Evolutionary conservation across 1,140 invertebrate genomes (phyloP), one percentile per base, ranked within the genome.

Genomic region (Mycetomoellerius zeteki): DNA sequence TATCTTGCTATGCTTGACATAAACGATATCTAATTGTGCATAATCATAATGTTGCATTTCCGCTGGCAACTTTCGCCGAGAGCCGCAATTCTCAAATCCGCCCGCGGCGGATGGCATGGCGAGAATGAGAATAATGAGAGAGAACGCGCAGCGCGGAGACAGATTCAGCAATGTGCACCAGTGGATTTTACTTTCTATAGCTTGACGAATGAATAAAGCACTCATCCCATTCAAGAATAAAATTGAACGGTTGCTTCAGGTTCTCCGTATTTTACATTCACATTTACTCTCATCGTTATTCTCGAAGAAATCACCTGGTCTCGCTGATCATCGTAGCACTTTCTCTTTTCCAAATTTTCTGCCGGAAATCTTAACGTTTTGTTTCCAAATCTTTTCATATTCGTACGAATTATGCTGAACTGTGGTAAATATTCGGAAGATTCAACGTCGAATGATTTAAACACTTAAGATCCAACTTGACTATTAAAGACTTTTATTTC

Each of bases 191-290:
- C 67, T 73, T 65, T 91, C 71, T 75, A 87, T 76, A 64, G 76
- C 52, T 52, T 58, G 86, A 86, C 82, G 89, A 90, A 89, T 92
- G 91, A 92, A 93, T 91, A 93, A 92, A 91, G 92, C 88, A 90
- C 86, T 93, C 86, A 65, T 88, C 72, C 88, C 71, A 88, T 88
- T 90, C 88, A 88, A 43, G 60, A 67, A 88, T 78, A 88, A 88
- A 90, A 92, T 89, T 65, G 89, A 85, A 92, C 33, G 85, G 73
- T 89, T 87, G 85, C 71, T 69, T 52, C 80, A 64, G 73, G 73
- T 86, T 71, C 30, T 71, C 30, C 81, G 71, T 73, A 64, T 69
- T 87, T 92, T 89, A 73, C 86, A 52, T 81, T 88, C 65, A 50
- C 50, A 58, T 43, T 86, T 60, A 87, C 54, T 76, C 30, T 78